A percentile compares a stretch with the other conserved stretches of the same genome.
Conservation (phyloP, 2,797 vertebrate genomes). For the Halcyon smyrnensis region DNA sequence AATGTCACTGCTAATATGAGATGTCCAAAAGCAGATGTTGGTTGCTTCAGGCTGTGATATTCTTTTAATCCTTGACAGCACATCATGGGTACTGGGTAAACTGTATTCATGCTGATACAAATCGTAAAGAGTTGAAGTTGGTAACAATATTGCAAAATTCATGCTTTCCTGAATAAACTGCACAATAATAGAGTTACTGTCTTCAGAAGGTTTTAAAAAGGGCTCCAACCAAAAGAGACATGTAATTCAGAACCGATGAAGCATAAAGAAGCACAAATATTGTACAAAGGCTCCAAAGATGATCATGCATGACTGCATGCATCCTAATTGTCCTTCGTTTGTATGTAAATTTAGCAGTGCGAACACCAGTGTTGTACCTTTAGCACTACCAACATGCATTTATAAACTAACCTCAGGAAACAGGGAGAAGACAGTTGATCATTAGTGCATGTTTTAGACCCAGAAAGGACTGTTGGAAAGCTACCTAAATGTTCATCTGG, state of each 20-base stretch:
- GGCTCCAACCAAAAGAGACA: background rate
- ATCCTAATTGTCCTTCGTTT: slow-evolving; percentile 12
- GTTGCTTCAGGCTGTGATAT: slow-evolving; percentile 22
- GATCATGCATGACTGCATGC: background rate
- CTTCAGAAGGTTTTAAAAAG: background rate
- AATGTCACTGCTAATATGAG: slow-evolving; percentile 1
- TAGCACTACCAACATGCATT: background rate
- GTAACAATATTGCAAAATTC: background rate
- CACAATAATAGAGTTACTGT: background rate
- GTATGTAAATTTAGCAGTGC: background rate
- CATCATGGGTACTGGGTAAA: background rate
- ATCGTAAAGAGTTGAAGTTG: background rate
- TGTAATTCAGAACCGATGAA: slow-evolving; percentile 34
- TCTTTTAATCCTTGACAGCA: background rate
- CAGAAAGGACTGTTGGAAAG: background rate
- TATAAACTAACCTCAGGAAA: background rate
- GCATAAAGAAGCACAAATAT: slow-evolving; percentile 41
- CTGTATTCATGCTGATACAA: background rate
- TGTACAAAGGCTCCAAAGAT: background rate
- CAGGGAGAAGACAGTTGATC: background rate
- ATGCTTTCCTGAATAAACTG: background rate
- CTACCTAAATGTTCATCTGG: background rate
- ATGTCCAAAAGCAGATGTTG: slow-evolving; percentile 15
- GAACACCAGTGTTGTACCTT: background rate
- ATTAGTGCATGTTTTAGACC: background rate